These are phyloP conservation scores for Momotus momota DNA, from an alignment of 2,797 vertebrate genomes.

Conservation along the genomic window DNA sequence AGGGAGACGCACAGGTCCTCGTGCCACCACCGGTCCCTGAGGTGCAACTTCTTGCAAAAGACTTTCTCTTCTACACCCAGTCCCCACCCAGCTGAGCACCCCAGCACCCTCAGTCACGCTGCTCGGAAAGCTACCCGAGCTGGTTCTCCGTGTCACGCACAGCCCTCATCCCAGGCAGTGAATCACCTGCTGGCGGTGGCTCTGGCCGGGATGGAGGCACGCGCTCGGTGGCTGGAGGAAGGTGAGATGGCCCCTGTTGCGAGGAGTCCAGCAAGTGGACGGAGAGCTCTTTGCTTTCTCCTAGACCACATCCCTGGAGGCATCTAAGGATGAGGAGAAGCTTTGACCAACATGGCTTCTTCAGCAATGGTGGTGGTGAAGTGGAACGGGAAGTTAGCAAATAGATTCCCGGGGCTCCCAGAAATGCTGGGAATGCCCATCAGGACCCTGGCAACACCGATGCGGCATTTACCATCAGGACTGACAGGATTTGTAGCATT, in stretches of 20 bases:
- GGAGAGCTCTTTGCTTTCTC: not conserved
- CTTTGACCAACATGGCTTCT: not conserved
- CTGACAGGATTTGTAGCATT: not conserved
- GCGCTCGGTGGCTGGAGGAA: not conserved
- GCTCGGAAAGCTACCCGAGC: not conserved
- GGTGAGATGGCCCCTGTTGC: fast-evolving
- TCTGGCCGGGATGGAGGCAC: not conserved
- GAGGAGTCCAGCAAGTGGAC: not conserved
- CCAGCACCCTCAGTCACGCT: not conserved
- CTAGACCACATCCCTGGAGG: not conserved
- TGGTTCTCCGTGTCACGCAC: not conserved
- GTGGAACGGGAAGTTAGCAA: not conserved
- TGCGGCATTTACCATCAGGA: not conserved
- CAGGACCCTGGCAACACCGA: not conserved
- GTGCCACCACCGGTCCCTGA: not conserved
- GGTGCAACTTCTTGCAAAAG: not conserved
- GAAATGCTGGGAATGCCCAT: not conserved
- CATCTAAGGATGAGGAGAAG: not conserved
- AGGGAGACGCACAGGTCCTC: not conserved
- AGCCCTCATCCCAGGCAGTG: not conserved
- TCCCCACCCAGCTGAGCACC: not conserved
- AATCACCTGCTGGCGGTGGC: not conserved
- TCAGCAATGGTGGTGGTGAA: not conserved
- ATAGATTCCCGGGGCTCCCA: not conserved
- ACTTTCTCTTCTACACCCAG: not conserved